phyloP scores from a whole-genome alignment of 2,113 vertebrate species.

The Sitta europaea region DNA sequence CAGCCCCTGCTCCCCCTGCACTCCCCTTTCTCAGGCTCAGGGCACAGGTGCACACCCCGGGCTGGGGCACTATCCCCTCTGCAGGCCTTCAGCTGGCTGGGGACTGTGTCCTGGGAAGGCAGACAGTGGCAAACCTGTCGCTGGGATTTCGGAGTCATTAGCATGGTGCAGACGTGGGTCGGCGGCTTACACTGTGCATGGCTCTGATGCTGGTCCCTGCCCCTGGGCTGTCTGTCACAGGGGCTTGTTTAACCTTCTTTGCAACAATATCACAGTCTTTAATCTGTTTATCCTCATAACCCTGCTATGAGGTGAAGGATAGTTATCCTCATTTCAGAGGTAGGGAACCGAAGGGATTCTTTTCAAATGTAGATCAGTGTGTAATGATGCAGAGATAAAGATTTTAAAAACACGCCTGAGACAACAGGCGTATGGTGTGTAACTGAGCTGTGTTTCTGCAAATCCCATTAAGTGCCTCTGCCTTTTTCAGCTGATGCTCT shows the following conservation, averaged over 20 bases:
- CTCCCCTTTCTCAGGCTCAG: background rate
- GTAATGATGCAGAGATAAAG: slow-evolving; percentile 65
- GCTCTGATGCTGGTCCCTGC: slow-evolving; percentile 50
- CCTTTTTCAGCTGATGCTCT: background rate
- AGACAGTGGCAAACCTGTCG: background rate
- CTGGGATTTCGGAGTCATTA: slow-evolving; percentile 20
- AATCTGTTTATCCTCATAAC: slow-evolving; percentile 60
- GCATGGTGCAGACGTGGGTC: slow-evolving; percentile 13
- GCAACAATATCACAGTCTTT: slow-evolving; percentile 49
- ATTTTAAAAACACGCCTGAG: slow-evolving; percentile 36
- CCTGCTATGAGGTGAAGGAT: slow-evolving; percentile 39
- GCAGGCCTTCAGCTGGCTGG: background rate
- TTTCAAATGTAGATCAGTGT: slow-evolving; percentile 65
- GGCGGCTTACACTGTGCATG: background rate
- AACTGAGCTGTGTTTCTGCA: slow-evolving; percentile 39
- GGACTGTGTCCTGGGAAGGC: background rate
- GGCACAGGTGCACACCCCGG: background rate
- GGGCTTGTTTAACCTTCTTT: slow-evolving; percentile 51
- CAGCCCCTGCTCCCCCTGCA: accelerated
- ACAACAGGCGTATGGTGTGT: background rate
- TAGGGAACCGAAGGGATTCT: slow-evolving; percentile 42
- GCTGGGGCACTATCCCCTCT: background rate
- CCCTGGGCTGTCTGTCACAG: slow-evolving; percentile 51
- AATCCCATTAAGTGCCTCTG: slow-evolving; percentile 33
- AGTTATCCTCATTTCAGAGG: slow-evolving; percentile 53